These are phyloP conservation scores for Drosophila falleni DNA, from an alignment of 2,888 invertebrate genomes.

Conservation along the genomic window DNA sequence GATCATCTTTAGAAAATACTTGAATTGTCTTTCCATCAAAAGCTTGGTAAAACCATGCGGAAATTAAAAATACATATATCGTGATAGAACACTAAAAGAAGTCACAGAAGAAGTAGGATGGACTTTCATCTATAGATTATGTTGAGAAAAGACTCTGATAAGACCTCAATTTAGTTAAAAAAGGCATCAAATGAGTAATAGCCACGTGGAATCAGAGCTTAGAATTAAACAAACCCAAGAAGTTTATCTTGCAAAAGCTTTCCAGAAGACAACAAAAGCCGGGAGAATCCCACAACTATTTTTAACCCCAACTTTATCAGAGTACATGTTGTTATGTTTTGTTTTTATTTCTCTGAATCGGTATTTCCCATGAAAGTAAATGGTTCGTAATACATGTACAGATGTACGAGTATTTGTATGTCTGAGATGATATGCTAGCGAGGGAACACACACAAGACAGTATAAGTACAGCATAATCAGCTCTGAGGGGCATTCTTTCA, in stretches of 20 bases:
- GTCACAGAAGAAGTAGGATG: background rate
- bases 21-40: too few relatives aligned
- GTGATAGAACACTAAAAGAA: too few relatives aligned
- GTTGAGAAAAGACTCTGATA: background rate
- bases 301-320: conserved; percentile 4
- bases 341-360: conserved; percentile 6
- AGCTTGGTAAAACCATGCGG: too few relatives aligned
- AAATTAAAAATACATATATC: too few relatives aligned
- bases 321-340: background rate
- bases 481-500: background rate
- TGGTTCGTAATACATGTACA: background rate
- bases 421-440: background rate
- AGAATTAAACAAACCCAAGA: background rate
- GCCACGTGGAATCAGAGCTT: conserved; percentile 9
- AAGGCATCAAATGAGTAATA: background rate
- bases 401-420: background rate
- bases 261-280: background rate
- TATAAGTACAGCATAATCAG: conserved; percentile 23
- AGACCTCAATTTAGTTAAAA: too few relatives aligned
- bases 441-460: conserved; percentile 8
- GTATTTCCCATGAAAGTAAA: conserved; percentile 28
- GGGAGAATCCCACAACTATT: conserved; percentile 11
- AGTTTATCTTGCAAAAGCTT: conserved; percentile 1
- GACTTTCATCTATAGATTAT: background rate
- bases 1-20: background rate